Base-by-base conservation (phyloP, 1,140 invertebrate genomes). In the Diprion similis region DNA sequence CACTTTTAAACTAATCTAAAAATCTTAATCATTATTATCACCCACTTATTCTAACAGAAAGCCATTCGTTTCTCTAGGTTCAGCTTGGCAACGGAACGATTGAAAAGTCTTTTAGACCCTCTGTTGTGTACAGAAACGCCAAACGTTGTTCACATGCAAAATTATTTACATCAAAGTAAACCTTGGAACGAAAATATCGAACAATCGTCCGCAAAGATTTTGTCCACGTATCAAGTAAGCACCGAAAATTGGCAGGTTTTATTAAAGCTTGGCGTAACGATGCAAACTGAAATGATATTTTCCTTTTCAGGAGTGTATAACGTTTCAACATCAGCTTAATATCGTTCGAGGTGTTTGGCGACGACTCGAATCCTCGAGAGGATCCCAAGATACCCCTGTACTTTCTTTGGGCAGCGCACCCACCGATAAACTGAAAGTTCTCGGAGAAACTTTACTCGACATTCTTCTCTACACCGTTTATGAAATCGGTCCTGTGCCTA, bases 391-490 rank as follows among this genome's bases (percentile, higher is more conserved):
- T 24, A 11, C 86, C n/a, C 81, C 88, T 13, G 86, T 86, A 64
- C 83, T 84, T n/a, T 86, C 90, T n/a, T 79, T 92, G 47, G 86
- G 89, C 24, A 88, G 88, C 76, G 90, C 91, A 15, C 92, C 92
- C 15, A 93, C 91, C 0, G 94, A 97, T 81, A 96, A 96, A 86
- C 84, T 96, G 68, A 89, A 93, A 47, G 91, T 95, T 24, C 90
- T 97, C 0, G 92, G 93, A 6, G 95, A 97, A 86, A 92, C 92
- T 76, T 81, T 97, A 15, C 90, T 96, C 2, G 95, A 97, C 81
- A 92, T 95, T 71, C 85, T 97, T 8, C 86, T 94, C 74, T 93
- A 92, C 78, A 93, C 90, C 75, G 91, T 87, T 11, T 88, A 90
- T 70, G 87, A 89, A 90, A 89, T 93, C 85, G 88, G 87, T 47